phyloP scores from a whole-genome alignment of 2,113 vertebrate genomes.

The Cryptotis parvus region DNA sequence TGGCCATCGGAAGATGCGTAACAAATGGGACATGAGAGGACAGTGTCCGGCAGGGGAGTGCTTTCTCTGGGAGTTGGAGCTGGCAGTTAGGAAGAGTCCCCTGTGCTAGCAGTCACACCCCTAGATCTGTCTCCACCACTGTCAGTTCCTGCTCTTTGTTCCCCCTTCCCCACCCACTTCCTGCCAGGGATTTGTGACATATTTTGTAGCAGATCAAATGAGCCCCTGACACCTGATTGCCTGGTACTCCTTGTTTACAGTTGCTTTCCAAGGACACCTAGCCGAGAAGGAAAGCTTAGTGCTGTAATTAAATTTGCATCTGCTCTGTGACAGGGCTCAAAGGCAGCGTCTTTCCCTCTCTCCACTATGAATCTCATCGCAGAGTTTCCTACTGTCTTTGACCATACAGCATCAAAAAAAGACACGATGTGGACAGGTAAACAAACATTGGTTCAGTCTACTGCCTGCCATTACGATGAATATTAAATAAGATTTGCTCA shows the following conservation, averaged over 20 bases:
- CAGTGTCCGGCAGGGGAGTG: slow-evolving; percentile 84
- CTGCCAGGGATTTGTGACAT: slow-evolving; percentile 96
- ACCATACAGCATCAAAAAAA: slow-evolving; percentile 81
- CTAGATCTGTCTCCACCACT: slow-evolving; percentile 91
- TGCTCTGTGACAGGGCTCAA: slow-evolving; percentile 92
- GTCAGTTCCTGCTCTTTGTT: slow-evolving; percentile 95
- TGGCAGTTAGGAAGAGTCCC: slow-evolving; percentile 85
- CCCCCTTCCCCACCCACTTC: slow-evolving; percentile 91
- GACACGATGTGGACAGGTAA: slow-evolving; percentile 79
- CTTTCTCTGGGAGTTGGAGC: slow-evolving; percentile 86
- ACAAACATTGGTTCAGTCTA: slow-evolving; percentile 80
- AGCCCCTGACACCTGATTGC: slow-evolving; percentile 96
- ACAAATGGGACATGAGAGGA: slow-evolving; percentile 88
- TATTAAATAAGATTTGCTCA: slow-evolving; percentile 65
- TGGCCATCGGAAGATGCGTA: slow-evolving; percentile 87
- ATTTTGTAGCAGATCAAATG: slow-evolving; percentile 96
- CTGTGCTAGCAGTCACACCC: slow-evolving; percentile 93
- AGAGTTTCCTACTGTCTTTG: slow-evolving; percentile 85
- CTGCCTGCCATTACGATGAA: slow-evolving; percentile 80
- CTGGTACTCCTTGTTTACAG: slow-evolving; percentile 95
- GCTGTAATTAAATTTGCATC: slow-evolving; percentile 98
- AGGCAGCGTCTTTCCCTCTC: slow-evolving; percentile 64
- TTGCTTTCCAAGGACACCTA: slow-evolving; percentile 91
- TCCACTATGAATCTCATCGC: slow-evolving; percentile 87
- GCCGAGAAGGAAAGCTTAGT: slow-evolving; percentile 94